These are phyloP conservation scores for Conus canariensis DNA, from an alignment of 2,888 invertebrate species.

Conservation along the genomic window DNA sequence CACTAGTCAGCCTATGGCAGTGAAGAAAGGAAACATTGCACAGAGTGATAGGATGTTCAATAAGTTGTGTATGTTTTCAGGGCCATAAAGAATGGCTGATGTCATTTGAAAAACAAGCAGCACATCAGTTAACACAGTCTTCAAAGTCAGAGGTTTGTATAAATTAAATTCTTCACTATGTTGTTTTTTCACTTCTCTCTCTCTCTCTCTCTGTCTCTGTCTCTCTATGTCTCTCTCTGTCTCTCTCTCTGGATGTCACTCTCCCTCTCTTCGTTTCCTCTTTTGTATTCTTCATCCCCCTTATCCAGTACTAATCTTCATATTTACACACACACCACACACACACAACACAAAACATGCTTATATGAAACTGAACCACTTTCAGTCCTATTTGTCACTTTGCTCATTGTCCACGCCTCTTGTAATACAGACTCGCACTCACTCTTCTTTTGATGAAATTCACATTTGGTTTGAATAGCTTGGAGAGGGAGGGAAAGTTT, in stretches of 20 bases:
- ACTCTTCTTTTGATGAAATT: too few species aligned
- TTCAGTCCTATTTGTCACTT: background rate
- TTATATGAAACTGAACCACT: background rate
- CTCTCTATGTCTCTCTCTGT: too few species aligned
- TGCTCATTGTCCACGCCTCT: too few species aligned
- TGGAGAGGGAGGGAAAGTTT: too few species aligned
- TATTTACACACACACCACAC: background rate
- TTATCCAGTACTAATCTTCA: too few species aligned
- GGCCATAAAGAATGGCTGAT: slow-evolving; percentile 70
- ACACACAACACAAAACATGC: slow-evolving; percentile 4
- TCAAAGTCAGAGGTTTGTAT: slow-evolving; percentile 32
- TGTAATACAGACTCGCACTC: background rate
- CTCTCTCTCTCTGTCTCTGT: background rate
- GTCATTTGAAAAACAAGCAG: slow-evolving; percentile 68
- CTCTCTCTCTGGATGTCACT: background rate
- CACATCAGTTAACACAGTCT: slow-evolving; percentile 52
- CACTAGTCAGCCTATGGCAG: too few species aligned
- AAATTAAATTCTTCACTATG: too few species aligned
- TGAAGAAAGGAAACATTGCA: too few species aligned
- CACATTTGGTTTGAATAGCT: too few species aligned
- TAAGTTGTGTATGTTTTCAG: slow-evolving; percentile 51
- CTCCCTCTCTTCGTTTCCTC: background rate
- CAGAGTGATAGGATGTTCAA: too few species aligned
- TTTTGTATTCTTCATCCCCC: too few species aligned
- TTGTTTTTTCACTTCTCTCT: slow-evolving; percentile 17